Percentiles rank a stretch among this genome's conserved stretches.
These are phyloP conservation scores for Listronotus bonariensis DNA, from an alignment of 1,140 invertebrate species.

Conservation along the genomic window DNA sequence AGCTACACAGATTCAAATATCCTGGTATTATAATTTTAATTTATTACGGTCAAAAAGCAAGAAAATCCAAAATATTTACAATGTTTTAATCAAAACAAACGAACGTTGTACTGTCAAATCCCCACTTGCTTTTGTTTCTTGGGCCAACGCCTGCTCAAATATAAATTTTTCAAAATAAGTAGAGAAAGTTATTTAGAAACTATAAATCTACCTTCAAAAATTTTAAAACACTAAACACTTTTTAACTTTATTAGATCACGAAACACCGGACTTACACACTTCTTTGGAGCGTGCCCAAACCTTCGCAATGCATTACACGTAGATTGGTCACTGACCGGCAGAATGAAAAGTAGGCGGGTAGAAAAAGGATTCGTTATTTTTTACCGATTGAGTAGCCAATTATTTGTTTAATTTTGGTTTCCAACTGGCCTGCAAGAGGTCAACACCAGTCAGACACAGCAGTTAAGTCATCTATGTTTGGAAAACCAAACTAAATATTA, in stretches of 20 bases:
- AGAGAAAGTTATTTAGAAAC: neutral
- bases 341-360: constrained; percentile 39
- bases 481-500: too few relatives aligned
- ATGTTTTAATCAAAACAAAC: constrained; percentile 32
- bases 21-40: constrained; percentile 1
- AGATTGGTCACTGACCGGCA: constrained; percentile 48
- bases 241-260: constrained; percentile 19
- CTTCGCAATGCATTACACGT: constrained; percentile 41
- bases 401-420: too few relatives aligned
- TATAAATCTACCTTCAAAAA: constrained; percentile 14
- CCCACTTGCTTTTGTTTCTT: constrained; percentile 25
- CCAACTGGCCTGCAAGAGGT: neutral
- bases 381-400: constrained; percentile 2
- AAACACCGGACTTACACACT: constrained; percentile 13
- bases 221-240: constrained; percentile 11
- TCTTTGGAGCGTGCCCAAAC: constrained; percentile 35
- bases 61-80: constrained; percentile 31
- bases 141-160: constrained; percentile 39
- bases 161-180: neutral
- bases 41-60: constrained; percentile 1
- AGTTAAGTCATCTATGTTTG: too few relatives aligned
- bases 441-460: neutral
- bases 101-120: constrained; percentile 36
- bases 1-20: neutral
- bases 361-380: neutral